A percentile compares a stretch with the other conserved stretches of the same genome.
Evolutionary conservation across 1,140 invertebrate species (phyloP).

Genomic region (Charaxes varanes): DNA sequence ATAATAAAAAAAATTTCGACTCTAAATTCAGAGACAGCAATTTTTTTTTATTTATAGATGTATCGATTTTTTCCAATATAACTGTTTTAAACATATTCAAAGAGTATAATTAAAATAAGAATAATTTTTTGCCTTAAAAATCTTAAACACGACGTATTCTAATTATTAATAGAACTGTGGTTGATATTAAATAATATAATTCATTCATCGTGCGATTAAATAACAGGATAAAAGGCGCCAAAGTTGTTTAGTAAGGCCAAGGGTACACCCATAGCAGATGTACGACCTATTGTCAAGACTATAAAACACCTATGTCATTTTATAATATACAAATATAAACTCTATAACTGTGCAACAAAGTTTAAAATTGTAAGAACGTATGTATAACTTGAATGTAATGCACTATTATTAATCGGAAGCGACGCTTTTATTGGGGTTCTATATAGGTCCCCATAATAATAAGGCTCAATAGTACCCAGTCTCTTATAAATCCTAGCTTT

Average conservation of each 20-base stretch:
- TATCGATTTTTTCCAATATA: too few relatives aligned
- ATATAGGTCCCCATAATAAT: too few relatives aligned
- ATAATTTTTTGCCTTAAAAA: too few relatives aligned
- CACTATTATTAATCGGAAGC: constrained; percentile 30
- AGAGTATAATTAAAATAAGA: too few relatives aligned
- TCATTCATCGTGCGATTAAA: constrained; percentile 18
- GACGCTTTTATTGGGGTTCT: constrained; percentile 28
- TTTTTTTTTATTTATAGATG: too few relatives aligned
- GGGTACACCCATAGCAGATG: constrained; percentile 38
- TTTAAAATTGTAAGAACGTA: not conserved
- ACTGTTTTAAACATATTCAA: too few relatives aligned
- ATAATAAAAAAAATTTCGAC: too few relatives aligned
- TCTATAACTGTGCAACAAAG: not conserved
- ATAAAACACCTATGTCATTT: constrained; percentile 20
- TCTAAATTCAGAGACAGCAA: too few relatives aligned
- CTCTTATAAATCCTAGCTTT: too few relatives aligned
- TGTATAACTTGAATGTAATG: constrained; percentile 5
- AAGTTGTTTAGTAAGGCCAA: constrained; percentile 33
- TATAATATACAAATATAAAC: not conserved
- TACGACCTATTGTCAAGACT: constrained; percentile 39
- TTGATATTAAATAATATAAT: constrained; percentile 11
- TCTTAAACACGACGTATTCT: too few relatives aligned
- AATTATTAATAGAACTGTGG: too few relatives aligned
- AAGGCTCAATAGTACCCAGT: too few relatives aligned
- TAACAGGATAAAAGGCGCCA: constrained; percentile 34